A percentile compares a stretch with the other conserved stretches of the same genome.
phyloP scores from a whole-genome alignment of 2,113 vertebrate species.

The Halcyon malimbica region DNA sequence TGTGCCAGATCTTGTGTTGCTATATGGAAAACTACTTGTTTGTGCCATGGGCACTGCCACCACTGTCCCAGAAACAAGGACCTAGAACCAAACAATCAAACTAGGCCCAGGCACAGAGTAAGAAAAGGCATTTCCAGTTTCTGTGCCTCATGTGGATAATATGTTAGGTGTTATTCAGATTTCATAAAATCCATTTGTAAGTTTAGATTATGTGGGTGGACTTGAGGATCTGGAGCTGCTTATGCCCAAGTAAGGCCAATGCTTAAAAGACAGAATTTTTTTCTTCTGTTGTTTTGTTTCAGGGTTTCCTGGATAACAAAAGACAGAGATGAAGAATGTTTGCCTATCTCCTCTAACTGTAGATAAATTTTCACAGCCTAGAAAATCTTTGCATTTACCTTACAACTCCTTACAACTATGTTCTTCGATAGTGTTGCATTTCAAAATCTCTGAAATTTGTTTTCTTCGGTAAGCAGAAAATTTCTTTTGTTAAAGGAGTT shows the following conservation, averaged over 20 bases:
- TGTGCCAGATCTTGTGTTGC: neutral
- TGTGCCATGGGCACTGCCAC: neutral
- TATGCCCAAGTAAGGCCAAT: neutral
- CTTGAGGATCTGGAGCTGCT: neutral
- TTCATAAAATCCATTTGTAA: neutral
- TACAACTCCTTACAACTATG: neutral
- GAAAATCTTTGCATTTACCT: neutral
- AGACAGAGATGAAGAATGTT: neutral
- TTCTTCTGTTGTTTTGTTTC: neutral
- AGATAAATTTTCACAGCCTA: neutral
- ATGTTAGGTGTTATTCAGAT: neutral
- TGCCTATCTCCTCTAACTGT: neutral
- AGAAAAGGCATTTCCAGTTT: neutral
- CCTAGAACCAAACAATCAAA: neutral
- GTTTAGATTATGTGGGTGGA: neutral
- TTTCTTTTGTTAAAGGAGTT: neutral
- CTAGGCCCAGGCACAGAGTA: neutral
- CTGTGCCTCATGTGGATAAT: rapidly evolving
- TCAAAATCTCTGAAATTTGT: neutral
- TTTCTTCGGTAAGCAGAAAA: neutral
- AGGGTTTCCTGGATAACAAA: neutral
- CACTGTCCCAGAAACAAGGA: neutral
- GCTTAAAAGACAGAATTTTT: neutral
- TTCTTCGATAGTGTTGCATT: neutral
- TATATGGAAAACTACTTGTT: neutral